Evolutionary conservation across 2,113 vertebrate genomes (phyloP).

Genomic region (Catagonus wagneri): DNA sequence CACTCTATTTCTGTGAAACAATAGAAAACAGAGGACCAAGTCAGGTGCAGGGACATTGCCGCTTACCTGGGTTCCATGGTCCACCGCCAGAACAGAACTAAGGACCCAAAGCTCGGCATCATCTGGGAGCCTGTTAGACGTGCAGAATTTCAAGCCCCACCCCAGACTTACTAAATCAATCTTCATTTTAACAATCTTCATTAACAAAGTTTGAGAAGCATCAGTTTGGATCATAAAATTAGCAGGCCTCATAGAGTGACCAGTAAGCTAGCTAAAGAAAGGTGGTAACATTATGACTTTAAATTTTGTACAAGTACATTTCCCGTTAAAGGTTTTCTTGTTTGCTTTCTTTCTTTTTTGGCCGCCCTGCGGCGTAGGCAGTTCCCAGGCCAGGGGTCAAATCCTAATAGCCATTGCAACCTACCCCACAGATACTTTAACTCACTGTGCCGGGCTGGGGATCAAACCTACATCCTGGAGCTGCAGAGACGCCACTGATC

Average conservation of each 20-base stretch:
- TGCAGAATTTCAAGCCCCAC: background rate
- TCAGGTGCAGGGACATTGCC: background rate
- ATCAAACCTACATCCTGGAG: too few relatives aligned
- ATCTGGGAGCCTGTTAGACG: background rate
- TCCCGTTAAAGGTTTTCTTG: background rate
- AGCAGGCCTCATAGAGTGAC: background rate
- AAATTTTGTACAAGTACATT: background rate
- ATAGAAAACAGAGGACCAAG: background rate
- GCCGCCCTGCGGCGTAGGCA: too few relatives aligned
- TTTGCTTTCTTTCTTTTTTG: too few relatives aligned
- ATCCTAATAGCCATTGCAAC: too few relatives aligned
- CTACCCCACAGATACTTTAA: too few relatives aligned
- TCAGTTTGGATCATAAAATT: background rate
- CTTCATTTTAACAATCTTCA: background rate
- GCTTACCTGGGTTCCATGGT: background rate
- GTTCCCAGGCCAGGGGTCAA: too few relatives aligned
- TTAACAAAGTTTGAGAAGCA: background rate
- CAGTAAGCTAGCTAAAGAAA: background rate
- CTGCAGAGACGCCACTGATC: too few relatives aligned
- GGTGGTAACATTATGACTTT: background rate
- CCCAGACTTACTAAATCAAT: background rate
- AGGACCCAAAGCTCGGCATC: background rate
- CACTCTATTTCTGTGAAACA: background rate
- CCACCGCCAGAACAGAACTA: background rate
- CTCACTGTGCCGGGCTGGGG: too few relatives aligned